Conservation (phyloP, 2,797 vertebrate species). For the Tokudaia muenninki region DNA sequence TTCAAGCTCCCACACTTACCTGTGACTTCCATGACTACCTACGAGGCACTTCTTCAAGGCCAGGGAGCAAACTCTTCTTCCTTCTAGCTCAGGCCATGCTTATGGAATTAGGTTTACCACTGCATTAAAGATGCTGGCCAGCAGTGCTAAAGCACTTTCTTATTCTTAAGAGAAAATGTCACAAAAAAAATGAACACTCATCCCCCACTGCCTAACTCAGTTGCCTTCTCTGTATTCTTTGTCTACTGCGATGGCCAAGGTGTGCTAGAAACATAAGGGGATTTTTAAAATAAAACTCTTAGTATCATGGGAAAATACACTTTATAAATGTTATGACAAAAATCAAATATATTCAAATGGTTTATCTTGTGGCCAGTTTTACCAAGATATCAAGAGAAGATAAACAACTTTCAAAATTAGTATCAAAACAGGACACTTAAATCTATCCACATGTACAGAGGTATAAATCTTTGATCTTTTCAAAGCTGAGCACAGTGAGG, state of each 20-base stretch:
- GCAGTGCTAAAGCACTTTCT: conserved; percentile 53
- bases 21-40: conserved; percentile 31
- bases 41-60: conserved; percentile 68
- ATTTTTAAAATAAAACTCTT: conserved; percentile 60
- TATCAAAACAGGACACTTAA: conserved; percentile 72
- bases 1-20: not conserved
- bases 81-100: not conserved
- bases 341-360: conserved; percentile 73
- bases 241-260: conserved; percentile 11
- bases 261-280: conserved; percentile 19
- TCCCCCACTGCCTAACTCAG: not conserved
- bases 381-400: conserved; percentile 67
- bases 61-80: conserved; percentile 52
- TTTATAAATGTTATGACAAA: conserved; percentile 71
- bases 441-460: conserved; percentile 62
- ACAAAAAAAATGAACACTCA: not conserved
- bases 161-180: conserved; percentile 78
- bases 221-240: conserved; percentile 47
- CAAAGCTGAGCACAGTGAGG: conserved; percentile 49
- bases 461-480: conserved; percentile 70
- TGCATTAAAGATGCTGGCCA: conserved; percentile 58
- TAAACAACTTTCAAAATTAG: conserved; percentile 69
- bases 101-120: conserved; percentile 15
- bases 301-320: conserved; percentile 40
- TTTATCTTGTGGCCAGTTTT: conserved; percentile 56